Percentiles rank a stretch among this genome's conserved stretches.
Evolutionary conservation across 1,140 invertebrate species (phyloP).

Genomic region (Drosophila varians): DNA sequence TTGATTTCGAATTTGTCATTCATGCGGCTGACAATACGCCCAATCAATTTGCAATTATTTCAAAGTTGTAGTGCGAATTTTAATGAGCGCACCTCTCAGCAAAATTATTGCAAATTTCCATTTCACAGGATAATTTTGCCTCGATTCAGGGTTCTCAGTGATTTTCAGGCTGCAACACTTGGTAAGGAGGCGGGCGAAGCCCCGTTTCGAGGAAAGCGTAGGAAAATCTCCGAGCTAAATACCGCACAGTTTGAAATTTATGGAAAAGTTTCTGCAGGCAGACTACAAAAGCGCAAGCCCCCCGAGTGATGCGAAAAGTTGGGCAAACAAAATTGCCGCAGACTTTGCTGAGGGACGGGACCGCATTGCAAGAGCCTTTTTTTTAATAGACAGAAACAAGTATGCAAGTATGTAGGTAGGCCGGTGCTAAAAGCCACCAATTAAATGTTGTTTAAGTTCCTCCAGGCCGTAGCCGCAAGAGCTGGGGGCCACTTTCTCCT

Average conservation of each 20-base stretch:
- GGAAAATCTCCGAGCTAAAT: constrained; percentile 13
- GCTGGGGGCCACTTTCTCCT: constrained; percentile 20
- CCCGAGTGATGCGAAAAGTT: constrained; percentile 42
- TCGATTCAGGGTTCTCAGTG: neutral
- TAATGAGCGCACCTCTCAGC: neutral
- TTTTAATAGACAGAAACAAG: constrained; percentile 52
- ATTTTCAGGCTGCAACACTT: constrained; percentile 7
- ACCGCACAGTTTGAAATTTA: constrained; percentile 37
- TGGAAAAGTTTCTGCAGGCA: constrained; percentile 18
- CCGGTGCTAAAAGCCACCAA: constrained; percentile 46
- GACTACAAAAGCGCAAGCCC: constrained; percentile 19
- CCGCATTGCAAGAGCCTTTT: constrained; percentile 20
- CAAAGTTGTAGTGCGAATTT: neutral
- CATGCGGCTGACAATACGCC: neutral
- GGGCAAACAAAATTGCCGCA: constrained; percentile 22
- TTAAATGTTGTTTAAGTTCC: constrained; percentile 73
- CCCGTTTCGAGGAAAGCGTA: constrained; percentile 12
- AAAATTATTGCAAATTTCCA: neutral
- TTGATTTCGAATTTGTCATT: constrained; percentile 1
- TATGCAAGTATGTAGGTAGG: constrained; percentile 6
- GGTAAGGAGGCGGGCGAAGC: neutral
- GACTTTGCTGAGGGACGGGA: constrained; percentile 21
- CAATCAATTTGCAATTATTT: constrained; percentile 5
- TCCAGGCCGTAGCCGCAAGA: constrained; percentile 10
- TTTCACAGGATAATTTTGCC: neutral